These are phyloP conservation scores for Candidula unifasciata DNA, from an alignment of 2,888 invertebrate genomes.

Conservation along the genomic window DNA sequence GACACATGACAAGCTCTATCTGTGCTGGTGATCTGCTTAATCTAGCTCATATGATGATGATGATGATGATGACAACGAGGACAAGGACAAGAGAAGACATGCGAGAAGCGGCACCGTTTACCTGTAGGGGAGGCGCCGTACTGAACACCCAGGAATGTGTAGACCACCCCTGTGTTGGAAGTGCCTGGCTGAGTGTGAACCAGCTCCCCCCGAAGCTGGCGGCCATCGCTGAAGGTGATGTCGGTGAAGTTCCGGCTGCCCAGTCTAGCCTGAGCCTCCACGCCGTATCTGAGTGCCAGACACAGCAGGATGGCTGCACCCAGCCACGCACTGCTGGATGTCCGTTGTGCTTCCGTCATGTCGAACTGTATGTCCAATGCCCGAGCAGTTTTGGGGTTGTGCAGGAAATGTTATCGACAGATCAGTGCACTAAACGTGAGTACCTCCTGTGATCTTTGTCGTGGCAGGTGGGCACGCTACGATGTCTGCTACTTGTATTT, in stretches of 20 bases:
- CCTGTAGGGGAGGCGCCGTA: slow-evolving; percentile 29
- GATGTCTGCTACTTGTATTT: background rate
- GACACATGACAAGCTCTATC: no score
- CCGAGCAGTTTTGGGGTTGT: no score
- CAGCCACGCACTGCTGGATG: no score
- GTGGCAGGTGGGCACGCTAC: no score
- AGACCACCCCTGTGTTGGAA: background rate
- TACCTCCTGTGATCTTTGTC: no score
- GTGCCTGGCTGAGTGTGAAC: background rate
- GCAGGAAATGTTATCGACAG: no score
- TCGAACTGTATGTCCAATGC: background rate
- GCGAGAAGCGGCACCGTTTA: background rate
- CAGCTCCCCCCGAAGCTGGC: background rate
- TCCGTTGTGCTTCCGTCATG: background rate
- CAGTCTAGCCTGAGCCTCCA: background rate
- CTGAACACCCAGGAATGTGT: background rate
- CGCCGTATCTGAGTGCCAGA: background rate
- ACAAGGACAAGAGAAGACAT: background rate
- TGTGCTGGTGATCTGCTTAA: no score
- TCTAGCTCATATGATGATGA: no score
- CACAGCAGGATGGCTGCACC: background rate
- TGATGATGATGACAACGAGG: no score
- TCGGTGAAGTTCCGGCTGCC: background rate
- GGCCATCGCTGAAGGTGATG: background rate
- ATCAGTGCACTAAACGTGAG: no score